Conservation (phyloP, 2,888 invertebrate species). For the Piscicola geometra region DNA sequence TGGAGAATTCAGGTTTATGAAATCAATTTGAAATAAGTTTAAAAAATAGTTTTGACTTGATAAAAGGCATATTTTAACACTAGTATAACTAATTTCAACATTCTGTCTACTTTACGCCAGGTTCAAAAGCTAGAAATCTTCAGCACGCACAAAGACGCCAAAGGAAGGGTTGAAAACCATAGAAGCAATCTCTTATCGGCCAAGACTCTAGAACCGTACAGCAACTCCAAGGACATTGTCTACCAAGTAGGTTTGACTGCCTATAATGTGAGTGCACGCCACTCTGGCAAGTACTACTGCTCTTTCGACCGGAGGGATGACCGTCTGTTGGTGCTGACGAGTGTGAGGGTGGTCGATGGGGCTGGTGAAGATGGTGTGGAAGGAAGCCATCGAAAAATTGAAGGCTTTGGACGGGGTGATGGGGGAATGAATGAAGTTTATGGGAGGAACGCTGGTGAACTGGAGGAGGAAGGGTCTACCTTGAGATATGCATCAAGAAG, state of each 20-base stretch:
- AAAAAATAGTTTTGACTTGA: no score
- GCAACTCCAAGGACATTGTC: not conserved
- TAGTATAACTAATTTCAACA: no score
- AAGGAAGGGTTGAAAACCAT: conserved; percentile 6
- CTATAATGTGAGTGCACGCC: not conserved
- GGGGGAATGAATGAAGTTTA: no score
- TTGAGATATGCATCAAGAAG: not conserved
- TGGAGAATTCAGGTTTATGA: no score
- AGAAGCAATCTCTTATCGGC: conserved; percentile 4
- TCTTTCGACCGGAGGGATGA: conserved; percentile 18
- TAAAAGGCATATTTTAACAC: no score
- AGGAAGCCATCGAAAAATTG: not conserved
- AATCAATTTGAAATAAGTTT: no score
- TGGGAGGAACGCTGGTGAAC: not conserved
- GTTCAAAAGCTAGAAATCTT: not conserved
- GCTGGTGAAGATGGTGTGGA: not conserved
- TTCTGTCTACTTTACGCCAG: no score
- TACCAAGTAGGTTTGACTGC: conserved; percentile 18
- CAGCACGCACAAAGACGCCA: conserved; percentile 25
- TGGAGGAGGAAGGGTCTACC: no score
- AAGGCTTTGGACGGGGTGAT: no score
- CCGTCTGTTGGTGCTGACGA: not conserved
- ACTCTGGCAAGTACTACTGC: conserved; percentile 11
- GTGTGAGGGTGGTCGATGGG: not conserved
- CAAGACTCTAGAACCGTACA: not conserved